A percentile compares a stretch with the other conserved stretches of the same genome.
Evolutionary conservation across 1,140 invertebrate species (phyloP).

Genomic region (Charaxes varanes): DNA sequence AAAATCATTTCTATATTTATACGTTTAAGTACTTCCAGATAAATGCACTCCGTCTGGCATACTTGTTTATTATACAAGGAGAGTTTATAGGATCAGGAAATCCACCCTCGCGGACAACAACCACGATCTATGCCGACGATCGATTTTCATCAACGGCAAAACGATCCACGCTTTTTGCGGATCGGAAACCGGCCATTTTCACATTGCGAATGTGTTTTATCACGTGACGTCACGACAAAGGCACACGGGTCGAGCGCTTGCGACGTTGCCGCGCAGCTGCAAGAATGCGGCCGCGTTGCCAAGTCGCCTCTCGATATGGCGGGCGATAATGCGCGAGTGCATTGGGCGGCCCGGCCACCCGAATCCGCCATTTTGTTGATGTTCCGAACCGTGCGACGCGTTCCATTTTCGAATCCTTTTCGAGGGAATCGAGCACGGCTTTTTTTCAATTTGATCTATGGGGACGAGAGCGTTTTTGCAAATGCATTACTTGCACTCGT

Average conservation of each 20-base stretch:
- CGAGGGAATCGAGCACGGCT: too few relatives aligned
- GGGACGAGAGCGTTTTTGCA: too few relatives aligned
- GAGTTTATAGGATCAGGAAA: too few relatives aligned
- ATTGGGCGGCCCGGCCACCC: conserved; percentile 54
- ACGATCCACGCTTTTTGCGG: conserved; percentile 2
- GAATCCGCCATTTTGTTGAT: conserved; percentile 43
- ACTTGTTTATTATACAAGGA: too few relatives aligned
- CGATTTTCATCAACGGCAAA: conserved; percentile 9
- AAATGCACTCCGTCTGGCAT: too few relatives aligned
- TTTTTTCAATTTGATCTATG: too few relatives aligned
- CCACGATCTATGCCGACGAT: background rate
- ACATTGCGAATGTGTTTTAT: conserved; percentile 43
- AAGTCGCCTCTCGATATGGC: conserved; percentile 43
- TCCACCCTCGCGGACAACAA: too few relatives aligned
- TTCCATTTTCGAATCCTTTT: conserved; percentile 13
- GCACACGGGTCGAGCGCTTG: conserved; percentile 37
- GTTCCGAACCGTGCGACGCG: conserved; percentile 11
- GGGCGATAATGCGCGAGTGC: conserved; percentile 52
- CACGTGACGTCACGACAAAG: conserved; percentile 53
- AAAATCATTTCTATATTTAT: too few relatives aligned
- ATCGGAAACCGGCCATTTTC: conserved; percentile 28
- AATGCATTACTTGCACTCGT: too few relatives aligned
- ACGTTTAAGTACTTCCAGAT: too few relatives aligned
- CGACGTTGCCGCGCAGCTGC: conserved; percentile 55
- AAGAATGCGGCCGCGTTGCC: conserved; percentile 64